A percentile compares a stretch with the other conserved stretches of the same genome.
phyloP scores from a whole-genome alignment of 1,140 invertebrate genomes.

The Vollenhovia emeryi region DNA sequence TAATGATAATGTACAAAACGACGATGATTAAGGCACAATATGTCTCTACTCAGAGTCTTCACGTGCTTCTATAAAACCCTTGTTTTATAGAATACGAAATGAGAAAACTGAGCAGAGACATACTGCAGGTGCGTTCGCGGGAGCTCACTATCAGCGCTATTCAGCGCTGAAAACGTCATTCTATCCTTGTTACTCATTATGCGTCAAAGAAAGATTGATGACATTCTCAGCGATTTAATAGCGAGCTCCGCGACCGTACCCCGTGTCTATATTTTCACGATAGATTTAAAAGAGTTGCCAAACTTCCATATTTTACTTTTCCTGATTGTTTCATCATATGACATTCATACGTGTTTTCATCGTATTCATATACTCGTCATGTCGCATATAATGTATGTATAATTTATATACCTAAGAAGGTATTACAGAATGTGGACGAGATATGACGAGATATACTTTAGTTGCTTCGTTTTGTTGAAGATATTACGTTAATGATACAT shows the following conservation, averaged over 20 bases:
- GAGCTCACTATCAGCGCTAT: too few species aligned
- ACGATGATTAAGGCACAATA: conserved; percentile 25
- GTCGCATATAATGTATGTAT: neutral
- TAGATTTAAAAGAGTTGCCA: conserved; percentile 21
- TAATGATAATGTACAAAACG: conserved; percentile 32
- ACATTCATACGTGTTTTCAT: conserved; percentile 20
- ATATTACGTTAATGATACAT: neutral
- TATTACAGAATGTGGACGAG: neutral
- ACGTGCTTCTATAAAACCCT: conserved; percentile 24
- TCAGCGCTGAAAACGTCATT: too few species aligned
- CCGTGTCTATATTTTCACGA: neutral
- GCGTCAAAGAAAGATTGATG: too few species aligned
- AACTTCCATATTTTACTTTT: conserved; percentile 54
- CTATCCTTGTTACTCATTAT: too few species aligned
- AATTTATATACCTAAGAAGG: conserved; percentile 31
- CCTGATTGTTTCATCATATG: conserved; percentile 46
- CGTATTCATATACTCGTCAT: neutral
- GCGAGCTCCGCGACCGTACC: too few species aligned
- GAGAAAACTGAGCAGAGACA: neutral
- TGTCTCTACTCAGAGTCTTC: conserved; percentile 21
- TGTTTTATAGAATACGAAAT: neutral
- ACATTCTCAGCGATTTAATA: too few species aligned
- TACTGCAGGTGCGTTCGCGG: too few species aligned
- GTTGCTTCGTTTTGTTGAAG: neutral
- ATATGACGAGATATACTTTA: neutral